Conservation (phyloP, 1,140 invertebrate genomes). For the Oryctes rhinoceros region DNA sequence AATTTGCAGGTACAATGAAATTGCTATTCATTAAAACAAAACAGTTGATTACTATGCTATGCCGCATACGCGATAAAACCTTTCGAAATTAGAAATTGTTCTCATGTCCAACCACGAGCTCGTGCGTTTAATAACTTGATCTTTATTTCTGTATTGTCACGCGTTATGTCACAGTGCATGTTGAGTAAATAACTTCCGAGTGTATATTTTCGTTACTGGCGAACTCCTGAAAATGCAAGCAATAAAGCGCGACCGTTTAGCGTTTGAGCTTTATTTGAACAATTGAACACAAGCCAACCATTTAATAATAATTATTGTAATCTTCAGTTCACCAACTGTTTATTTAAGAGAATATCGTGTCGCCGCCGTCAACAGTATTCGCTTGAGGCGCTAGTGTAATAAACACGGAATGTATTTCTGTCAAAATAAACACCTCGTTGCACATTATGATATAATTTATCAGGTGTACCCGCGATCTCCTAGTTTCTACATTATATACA, state of each 20-base stretch:
- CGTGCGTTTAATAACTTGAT: not conserved
- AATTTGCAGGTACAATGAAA: no score
- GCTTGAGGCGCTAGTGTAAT: not conserved
- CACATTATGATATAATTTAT: conserved; percentile 23
- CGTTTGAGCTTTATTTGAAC: conserved; percentile 25
- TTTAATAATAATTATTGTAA: conserved; percentile 34
- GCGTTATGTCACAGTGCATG: not conserved
- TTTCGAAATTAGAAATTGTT: no score
- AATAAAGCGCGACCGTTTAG: not conserved
- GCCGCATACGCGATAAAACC: no score
- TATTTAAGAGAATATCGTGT: not conserved
- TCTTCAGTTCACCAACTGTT: not conserved
- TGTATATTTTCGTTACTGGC: conserved; percentile 8
- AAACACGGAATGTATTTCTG: not conserved
- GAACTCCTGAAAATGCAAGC: not conserved
- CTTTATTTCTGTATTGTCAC: not conserved
- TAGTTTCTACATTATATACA: not conserved
- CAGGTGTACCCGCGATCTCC: not conserved
- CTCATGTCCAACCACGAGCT: no score
- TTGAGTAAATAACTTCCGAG: conserved; percentile 11
- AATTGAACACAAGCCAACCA: conserved; percentile 17
- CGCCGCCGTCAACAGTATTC: not conserved
- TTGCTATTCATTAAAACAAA: no score
- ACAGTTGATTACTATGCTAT: no score
- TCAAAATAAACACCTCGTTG: conserved; percentile 1